Base-by-base conservation (phyloP, 2,113 vertebrate genomes). In the Galeopterus variegatus region DNA sequence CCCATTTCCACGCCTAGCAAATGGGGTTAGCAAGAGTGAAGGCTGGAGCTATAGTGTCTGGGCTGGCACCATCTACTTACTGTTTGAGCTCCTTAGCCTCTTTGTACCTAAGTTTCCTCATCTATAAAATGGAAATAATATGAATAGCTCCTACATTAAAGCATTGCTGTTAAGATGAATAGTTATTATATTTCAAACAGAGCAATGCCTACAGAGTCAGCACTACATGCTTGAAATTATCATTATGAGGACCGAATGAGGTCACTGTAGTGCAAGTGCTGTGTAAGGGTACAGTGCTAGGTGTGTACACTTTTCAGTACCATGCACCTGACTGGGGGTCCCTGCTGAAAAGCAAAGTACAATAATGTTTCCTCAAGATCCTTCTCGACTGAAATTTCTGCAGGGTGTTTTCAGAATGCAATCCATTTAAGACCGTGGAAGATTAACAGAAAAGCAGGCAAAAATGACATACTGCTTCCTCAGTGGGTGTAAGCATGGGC, bases 401-500 rank as follows among this genome's bases (percentile, higher is more conserved):
- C 18, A 14, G 36, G 52, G 17, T 14, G 95, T 54, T 95, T 48
- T 26, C 88, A 60, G 64, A 36, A 64, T 84, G 76, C 83, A n/a
- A 19, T 0, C 45, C 41, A 8, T n/a, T 6, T 7, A 4, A 5
- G 3, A 12, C 64, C 0, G 50, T 3, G 50, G 48, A 48, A 19
- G 24, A 26, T 0, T 1, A 56, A 36, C 5, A 24, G 15, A 50
- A 56, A 50, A 56, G 62, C n/a, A 33, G 52, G 23, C 28, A 1
- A 13, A 17, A 21, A 21, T 13, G 31, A 10, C 21, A 11, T 31
- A 5, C 1, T 19, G 45, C 11, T 6, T 6, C 60, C 15, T 48
- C 2, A 0, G 8, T 0, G 18, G 67, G 23, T 36, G 0, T 2
- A 19, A 19, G 33, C 0, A 4, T 2, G 15, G 4, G 23, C 19